These are phyloP conservation scores for Schlechtendalia chinensis DNA, from an alignment of 1,140 invertebrate genomes.

Conservation along the genomic window DNA sequence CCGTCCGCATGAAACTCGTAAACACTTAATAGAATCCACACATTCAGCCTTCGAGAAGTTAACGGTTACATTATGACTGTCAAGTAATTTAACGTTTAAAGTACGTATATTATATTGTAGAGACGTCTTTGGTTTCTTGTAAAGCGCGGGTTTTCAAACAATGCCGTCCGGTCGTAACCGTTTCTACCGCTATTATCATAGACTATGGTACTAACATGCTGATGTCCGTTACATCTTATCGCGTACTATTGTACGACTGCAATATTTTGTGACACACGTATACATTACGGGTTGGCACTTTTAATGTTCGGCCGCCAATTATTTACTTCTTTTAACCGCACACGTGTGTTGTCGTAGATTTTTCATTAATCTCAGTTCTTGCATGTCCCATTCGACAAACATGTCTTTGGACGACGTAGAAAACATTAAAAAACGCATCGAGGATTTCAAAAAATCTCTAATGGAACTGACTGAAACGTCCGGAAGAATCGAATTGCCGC, in stretches of 20 bases:
- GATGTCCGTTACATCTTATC: conserved; percentile 18
- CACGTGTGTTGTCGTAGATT: not conserved
- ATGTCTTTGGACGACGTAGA: conserved; percentile 44
- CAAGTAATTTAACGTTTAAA: too few species aligned
- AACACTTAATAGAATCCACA: too few species aligned
- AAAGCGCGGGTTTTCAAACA: too few species aligned
- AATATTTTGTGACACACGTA: conserved; percentile 16
- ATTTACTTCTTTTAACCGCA: not conserved
- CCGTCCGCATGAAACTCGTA: too few species aligned
- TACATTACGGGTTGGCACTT: not conserved
- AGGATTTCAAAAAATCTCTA: conserved; percentile 38
- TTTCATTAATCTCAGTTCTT: not conserved
- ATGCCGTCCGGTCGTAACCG: too few species aligned
- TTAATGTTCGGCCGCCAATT: not conserved
- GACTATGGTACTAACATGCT: too few species aligned
- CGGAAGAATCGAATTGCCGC: not conserved
- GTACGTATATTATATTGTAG: too few species aligned
- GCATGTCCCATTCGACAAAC: not conserved
- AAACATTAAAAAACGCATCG: conserved; percentile 36
- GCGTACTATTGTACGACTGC: too few species aligned
- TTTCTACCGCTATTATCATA: too few species aligned
- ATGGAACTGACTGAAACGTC: not conserved
- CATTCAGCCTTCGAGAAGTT: too few species aligned
- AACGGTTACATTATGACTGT: too few species aligned
- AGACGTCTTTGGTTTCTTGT: too few species aligned